Evolutionary conservation across 2,113 vertebrate genomes (phyloP).

Genomic region (Phyllostomus discolor): DNA sequence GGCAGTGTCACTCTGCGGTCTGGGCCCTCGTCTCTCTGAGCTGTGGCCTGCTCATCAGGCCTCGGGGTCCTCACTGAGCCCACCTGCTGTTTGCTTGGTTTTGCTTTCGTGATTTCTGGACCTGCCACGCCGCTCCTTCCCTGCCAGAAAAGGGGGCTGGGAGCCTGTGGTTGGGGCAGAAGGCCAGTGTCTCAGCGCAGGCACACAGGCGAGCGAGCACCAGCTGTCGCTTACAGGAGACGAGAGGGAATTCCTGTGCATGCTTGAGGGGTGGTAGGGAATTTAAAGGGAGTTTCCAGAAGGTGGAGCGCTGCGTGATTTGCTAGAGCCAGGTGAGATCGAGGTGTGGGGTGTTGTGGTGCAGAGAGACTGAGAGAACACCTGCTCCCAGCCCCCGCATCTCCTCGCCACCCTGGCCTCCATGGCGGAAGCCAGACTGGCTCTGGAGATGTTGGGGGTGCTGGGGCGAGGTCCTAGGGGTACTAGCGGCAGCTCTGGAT

Average conservation of each 20-base stretch:
- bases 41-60: not conserved
- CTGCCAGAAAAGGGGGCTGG: not conserved
- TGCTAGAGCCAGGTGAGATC: not conserved
- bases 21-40: not conserved
- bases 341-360: not conserved
- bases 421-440: not conserved
- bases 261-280: not conserved
- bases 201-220: too few species aligned
- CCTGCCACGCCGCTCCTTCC: not conserved
- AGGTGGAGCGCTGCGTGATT: not conserved
- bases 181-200: not conserved
- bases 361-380: not conserved
- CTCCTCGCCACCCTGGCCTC: not conserved
- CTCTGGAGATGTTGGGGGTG: not conserved
- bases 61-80: not conserved
- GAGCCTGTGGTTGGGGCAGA: not conserved
- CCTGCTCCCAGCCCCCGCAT: not conserved
- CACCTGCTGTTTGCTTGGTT: not conserved
- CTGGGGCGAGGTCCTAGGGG: not conserved
- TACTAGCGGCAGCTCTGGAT: not conserved
- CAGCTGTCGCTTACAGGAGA: not conserved
- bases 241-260: not conserved
- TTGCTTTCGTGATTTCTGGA: not conserved
- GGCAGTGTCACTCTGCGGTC: rapidly evolving
- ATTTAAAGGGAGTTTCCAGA: conserved; percentile 13